These are phyloP conservation scores for Chaitophorus viminalis DNA, from an alignment of 2,888 invertebrate genomes.

Conservation along the genomic window DNA sequence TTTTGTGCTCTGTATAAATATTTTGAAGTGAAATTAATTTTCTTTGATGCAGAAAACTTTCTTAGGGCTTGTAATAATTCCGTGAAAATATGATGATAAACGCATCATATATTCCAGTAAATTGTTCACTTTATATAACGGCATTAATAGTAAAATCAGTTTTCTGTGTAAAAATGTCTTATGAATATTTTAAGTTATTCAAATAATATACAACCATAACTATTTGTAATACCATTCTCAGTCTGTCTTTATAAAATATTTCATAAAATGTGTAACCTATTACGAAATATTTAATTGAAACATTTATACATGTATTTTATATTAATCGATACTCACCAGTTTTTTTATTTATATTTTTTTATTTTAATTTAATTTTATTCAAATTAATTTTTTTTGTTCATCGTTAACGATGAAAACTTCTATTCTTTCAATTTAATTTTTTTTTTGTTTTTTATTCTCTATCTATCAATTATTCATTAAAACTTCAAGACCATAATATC, in stretches of 20 bases:
- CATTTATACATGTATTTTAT: background rate
- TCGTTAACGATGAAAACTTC: constrained; percentile 31
- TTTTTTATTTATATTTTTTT: background rate
- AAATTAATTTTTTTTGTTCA: background rate
- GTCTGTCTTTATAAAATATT: too few relatives aligned
- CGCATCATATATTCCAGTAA: background rate
- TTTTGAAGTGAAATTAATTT: background rate
- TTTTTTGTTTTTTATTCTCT: background rate
- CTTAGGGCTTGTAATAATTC: background rate
- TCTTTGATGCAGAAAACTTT: background rate
- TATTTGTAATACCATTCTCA: background rate
- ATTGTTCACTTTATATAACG: background rate
- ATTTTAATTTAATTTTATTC: background rate
- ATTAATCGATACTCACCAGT: background rate
- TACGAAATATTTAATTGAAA: background rate
- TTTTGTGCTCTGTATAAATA: background rate
- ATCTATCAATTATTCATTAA: constrained; percentile 17
- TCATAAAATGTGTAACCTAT: background rate
- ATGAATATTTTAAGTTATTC: background rate
- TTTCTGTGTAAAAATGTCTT: background rate
- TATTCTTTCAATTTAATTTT: background rate
- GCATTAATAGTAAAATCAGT: background rate
- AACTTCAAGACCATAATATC: constrained; percentile 12
- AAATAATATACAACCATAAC: background rate
- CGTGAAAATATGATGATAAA: background rate